Evolutionary conservation across 2,888 invertebrate species (phyloP), one percentile per base, ranked within the genome.

Genomic region (Cosmia trapezina): DNA sequence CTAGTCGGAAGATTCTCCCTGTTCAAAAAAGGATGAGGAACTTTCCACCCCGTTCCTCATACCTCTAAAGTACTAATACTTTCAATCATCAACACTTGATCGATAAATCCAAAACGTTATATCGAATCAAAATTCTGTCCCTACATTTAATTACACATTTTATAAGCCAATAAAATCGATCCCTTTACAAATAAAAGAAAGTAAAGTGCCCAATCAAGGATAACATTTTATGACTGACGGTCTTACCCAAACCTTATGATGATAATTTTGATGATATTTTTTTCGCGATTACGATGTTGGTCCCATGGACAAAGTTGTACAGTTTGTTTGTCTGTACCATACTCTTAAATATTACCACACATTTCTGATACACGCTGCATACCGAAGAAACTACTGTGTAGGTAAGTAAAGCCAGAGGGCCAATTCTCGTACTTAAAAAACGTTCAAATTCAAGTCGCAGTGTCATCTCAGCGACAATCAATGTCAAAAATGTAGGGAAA

Each of bases 151-250:
- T 53, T 62, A 45, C n/a, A 43, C 28, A 43, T 72, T 76, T 64
- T 78, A 63, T 33, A 47, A 12, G 47, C 11, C 37, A 61, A 69
- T 80, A 65, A 70, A 76, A 57, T 33, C 22, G 14, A 51, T 22
- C 43, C 49, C 28, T 59, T 76, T 7, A 28, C 9, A 43, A 70
- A 61, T 59, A 54, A 45, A 62, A 56, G 1, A 69, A 65, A 63
- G 56, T 22, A 56, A 65, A 56, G 33, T 11, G 12, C 19, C 49
- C 53, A 65, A 66, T 54, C 11, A 67, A 59, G 37, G 11, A 76
- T 62, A 69, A 65, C 22, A 70, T 61, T 85, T 79, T 74, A 75
- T 64, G 70, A 78, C 75, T 51, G 61, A 53, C 51, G 47, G 43
- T 57, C 49, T 60, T 59, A 61, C 33, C 22, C 49, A 33, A 66